Evolutionary conservation across 2,888 invertebrate genomes (phyloP).

Genomic region (Tenthredo scrophulariae): DNA sequence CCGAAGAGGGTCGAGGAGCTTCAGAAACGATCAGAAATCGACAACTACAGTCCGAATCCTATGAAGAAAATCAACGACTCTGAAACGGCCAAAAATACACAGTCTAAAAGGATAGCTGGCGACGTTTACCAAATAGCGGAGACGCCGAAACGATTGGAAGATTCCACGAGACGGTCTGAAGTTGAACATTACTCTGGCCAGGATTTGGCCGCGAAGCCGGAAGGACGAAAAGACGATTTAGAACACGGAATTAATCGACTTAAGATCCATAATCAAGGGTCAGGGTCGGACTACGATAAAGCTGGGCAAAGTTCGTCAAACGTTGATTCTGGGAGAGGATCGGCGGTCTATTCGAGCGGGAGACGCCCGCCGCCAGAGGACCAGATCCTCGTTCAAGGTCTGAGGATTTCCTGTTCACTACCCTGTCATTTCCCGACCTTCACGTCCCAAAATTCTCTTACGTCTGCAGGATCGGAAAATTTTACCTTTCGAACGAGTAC

Average conservation of each 20-base stretch:
- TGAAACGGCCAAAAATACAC: constrained; percentile 58
- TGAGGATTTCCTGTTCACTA: constrained; percentile 54
- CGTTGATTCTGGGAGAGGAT: constrained; percentile 90
- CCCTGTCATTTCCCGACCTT: constrained; percentile 30
- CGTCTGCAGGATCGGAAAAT: not conserved
- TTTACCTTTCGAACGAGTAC: not conserved
- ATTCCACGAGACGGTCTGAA: constrained; percentile 59
- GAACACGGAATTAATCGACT: constrained; percentile 73
- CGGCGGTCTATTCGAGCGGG: constrained; percentile 89
- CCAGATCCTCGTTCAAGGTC: constrained; percentile 72
- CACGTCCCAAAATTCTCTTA: not conserved
- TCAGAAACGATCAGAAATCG: constrained; percentile 68
- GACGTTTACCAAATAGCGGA: constrained; percentile 58
- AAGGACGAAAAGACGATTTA: constrained; percentile 70
- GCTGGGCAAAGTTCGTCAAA: constrained; percentile 87
- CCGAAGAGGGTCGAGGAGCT: constrained; percentile 68
- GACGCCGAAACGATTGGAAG: constrained; percentile 65
- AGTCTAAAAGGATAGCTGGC: constrained; percentile 58
- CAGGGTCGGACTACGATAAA: constrained; percentile 85
- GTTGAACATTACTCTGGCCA: constrained; percentile 59
- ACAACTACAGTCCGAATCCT: constrained; percentile 59
- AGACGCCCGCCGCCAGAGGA: constrained; percentile 81
- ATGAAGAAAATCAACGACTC: constrained; percentile 65
- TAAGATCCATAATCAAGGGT: constrained; percentile 74
- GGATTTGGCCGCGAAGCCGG: constrained; percentile 62